Evolutionary conservation across 2,888 invertebrate genomes (phyloP), one percentile per base, ranked within the genome.

Genomic region (Brachynemurus nebulosus): DNA sequence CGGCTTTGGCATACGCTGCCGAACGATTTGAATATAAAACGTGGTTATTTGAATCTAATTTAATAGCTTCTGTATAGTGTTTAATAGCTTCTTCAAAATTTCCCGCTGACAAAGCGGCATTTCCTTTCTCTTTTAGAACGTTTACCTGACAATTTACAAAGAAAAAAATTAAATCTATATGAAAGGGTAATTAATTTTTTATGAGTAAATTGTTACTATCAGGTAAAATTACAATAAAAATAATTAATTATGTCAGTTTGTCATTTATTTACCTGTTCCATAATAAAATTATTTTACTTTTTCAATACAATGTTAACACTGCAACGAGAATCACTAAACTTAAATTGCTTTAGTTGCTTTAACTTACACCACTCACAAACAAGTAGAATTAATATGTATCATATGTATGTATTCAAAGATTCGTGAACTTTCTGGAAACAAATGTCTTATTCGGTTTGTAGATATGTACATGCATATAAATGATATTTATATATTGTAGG

Each of bases 1-100:
- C 78, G 37, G 78, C 74, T 66, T 90, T 91, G 2, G 88, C 85
- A 58, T 83, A 80, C 5, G 92, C 92, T 5, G 92, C 92, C 1
- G 92, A 92, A 44, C 93, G 76, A 65, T 93, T 93, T 55, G 91
- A 92, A 58, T 72, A 92, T 18, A 93, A 69, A 58, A 93, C 89
- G 70, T 91, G 86, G 68, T 92, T 92, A 27, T 70, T 73, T 0
- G 70, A 69, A 59, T 92, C 91, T 47, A 90, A 61, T 11, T 69
- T 66, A 50, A 93, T 88, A 4, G 88, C 93, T 56, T 85, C 76
- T 2, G 86, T 75, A 59, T 93, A 93, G 54, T 65, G 74, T 50
- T 77, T 72, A 42, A 91, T 70, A 0, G 93, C 92, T 51, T 86
- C 85, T 7, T 80, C 76, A 51, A 76, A 80, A 45, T 86, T 80